Base-by-base conservation (phyloP, 2,888 invertebrate genomes). In the Polylopha cassiicola region DNA sequence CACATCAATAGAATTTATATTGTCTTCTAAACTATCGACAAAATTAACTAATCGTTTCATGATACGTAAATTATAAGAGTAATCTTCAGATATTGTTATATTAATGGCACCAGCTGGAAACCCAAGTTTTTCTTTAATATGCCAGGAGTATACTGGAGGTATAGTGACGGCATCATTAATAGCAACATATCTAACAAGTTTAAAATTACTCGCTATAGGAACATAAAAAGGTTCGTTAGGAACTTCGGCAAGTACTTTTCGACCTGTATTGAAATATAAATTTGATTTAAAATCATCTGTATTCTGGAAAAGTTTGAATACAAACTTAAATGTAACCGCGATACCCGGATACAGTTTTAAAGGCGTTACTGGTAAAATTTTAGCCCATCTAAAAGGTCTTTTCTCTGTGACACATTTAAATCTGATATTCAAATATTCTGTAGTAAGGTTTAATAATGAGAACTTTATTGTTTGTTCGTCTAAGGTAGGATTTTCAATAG, bases 61-160 rank as follows among this genome's bases (percentile, higher is more conserved):
- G 37, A 82, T 58, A 46, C 64, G 65, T 26, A 82, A 31, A 39
- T 69, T 44, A 51, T 77, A 79, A 5, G 39, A 39, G 39, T 48
- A 53, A n/a, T 63, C 43, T 49, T 66, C 67, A 10, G 56, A 46
- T 17, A 61, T 51, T 18, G 50, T 39, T 39, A 80, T 48, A 21
- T 55, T 55, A 9, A 78, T 24, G 14, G 37, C 28, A 23, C 61
- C 64, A 38, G 48, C 57, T 20, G 78, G 73, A 57, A 65, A 68
- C 5, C 57, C 58, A 32, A 27, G 41, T 13, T 58, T 53, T 10
- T 39, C 44, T 46, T 61, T 65, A 16, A 81, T 46, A 22, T 75
- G 73, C 82, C 81, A 84, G 8, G 58, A 41, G 51, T 76, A 80
- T 22, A 59, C 53, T 2, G 82, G 58, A 7, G 68, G 60, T 38